Conservation (phyloP, 2,797 vertebrate genomes). For the Sebastolobus alascanus region DNA sequence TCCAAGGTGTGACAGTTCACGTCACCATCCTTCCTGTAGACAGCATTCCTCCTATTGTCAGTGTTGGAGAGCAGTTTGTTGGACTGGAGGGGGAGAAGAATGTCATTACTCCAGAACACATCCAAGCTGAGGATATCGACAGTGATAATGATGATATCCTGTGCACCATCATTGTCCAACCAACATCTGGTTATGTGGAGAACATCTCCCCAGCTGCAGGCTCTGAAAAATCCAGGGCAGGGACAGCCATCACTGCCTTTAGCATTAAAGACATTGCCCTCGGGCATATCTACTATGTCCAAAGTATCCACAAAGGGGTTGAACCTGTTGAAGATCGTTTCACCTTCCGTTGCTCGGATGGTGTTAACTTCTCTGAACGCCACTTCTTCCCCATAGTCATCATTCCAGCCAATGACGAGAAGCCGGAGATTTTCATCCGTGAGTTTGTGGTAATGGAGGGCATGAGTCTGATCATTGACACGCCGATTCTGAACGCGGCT, state of each 20-base stretch:
- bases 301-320: conserved; percentile 92
- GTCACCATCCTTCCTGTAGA: conserved; percentile 91
- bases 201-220: conserved; percentile 89
- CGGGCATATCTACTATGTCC: conserved; percentile 88
- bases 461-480: conserved; percentile 92
- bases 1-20: conserved; percentile 86
- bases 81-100: conserved; percentile 90
- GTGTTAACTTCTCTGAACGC: conserved; percentile 89
- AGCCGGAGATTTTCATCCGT: conserved; percentile 87
- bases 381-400: conserved; percentile 90
- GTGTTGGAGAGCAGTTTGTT: conserved; percentile 82
- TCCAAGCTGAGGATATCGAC: conserved; percentile 88
- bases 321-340: conserved; percentile 90
- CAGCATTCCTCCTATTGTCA: conserved; percentile 86
- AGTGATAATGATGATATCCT: conserved; percentile 89
- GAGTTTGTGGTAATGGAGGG: conserved; percentile 93
- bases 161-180: conserved; percentile 89
- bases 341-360: conserved; percentile 91
- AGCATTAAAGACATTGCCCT: conserved; percentile 86
- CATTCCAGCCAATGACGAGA: conserved; percentile 90
- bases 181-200: conserved; percentile 91
- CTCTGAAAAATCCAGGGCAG: conserved; percentile 88
- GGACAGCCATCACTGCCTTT: conserved; percentile 91
- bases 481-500: conserved; percentile 85
- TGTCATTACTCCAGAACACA: conserved; percentile 85